phyloP scores from a whole-genome alignment of 2,888 invertebrate genomes.

The Sinopyrophorus schimmeli region DNA sequence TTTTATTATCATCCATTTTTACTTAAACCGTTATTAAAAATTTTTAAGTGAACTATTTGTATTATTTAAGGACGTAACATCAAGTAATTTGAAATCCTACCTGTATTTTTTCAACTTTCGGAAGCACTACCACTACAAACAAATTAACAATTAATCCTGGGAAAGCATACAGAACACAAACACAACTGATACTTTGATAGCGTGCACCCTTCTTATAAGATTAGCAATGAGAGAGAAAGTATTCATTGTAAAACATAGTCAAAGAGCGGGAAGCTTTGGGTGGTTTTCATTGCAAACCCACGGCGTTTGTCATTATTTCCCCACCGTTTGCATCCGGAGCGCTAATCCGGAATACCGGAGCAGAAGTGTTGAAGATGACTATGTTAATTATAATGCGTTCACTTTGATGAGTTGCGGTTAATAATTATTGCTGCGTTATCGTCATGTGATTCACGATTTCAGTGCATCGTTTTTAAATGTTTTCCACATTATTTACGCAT shows the following conservation, averaged over 20 bases:
- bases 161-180: not conserved
- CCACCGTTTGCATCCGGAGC: not conserved
- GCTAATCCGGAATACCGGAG: constrained; percentile 9
- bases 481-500: too few species aligned
- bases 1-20: too few species aligned
- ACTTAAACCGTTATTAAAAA: too few species aligned
- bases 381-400: too few species aligned
- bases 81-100: too few species aligned
- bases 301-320: not conserved
- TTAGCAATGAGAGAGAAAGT: constrained; percentile 8
- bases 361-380: too few species aligned
- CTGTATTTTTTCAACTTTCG: not conserved
- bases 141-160: not conserved
- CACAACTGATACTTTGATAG: not conserved
- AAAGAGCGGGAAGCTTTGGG: not conserved
- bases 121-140: not conserved
- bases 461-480: too few species aligned
- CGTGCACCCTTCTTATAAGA: constrained; percentile 5
- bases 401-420: too few species aligned
- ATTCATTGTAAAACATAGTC: not conserved
- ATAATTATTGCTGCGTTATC: too few species aligned
- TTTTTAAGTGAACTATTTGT: too few species aligned
- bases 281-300: not conserved
- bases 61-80: too few species aligned
- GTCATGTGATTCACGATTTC: too few species aligned